Conservation (phyloP, 2,113 vertebrate species). For the human region DNA sequence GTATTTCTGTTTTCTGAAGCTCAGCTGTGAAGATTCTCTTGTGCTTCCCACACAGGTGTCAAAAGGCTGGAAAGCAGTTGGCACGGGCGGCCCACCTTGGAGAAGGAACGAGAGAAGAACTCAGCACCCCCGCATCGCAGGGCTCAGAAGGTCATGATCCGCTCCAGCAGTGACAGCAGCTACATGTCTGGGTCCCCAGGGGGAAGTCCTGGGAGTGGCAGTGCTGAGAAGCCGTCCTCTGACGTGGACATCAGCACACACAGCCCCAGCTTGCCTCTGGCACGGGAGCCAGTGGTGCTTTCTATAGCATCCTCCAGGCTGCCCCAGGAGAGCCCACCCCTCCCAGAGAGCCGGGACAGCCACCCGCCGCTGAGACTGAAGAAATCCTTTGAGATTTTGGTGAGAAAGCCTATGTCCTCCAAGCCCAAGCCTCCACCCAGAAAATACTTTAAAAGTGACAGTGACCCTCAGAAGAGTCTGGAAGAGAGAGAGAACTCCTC, state of each 20-base stretch:
- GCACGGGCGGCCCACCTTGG: slow-evolving; percentile 86
- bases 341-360: slow-evolving; percentile 64
- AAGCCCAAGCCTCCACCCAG: slow-evolving; percentile 87
- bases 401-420: slow-evolving; percentile 84
- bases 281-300: slow-evolving; percentile 60
- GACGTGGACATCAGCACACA: slow-evolving; percentile 79
- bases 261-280: slow-evolving; percentile 83
- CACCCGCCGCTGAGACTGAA: slow-evolving; percentile 79
- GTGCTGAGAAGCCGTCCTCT: slow-evolving; percentile 61
- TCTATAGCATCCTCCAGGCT: slow-evolving; percentile 29
- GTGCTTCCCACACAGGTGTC: slow-evolving; percentile 78
- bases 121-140: slow-evolving; percentile 68
- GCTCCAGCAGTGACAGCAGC: slow-evolving; percentile 93
- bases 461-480: slow-evolving; percentile 69
- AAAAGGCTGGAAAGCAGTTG: slow-evolving; percentile 85
- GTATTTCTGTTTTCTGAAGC: neutral
- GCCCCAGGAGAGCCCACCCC: slow-evolving; percentile 77
- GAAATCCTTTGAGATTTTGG: slow-evolving; percentile 82
- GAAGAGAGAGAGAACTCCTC: slow-evolving; percentile 68
- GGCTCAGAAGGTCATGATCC: slow-evolving; percentile 90
- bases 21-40: neutral
- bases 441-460: slow-evolving; percentile 88
- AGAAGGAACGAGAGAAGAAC: slow-evolving; percentile 84
- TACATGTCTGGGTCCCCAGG: slow-evolving; percentile 79
- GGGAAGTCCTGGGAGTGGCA: slow-evolving; percentile 41